Percentiles rank a stretch among this genome's conserved stretches.
Evolutionary conservation across 1,140 invertebrate genomes (phyloP).

Genomic region (Pectinophora gossypiella): DNA sequence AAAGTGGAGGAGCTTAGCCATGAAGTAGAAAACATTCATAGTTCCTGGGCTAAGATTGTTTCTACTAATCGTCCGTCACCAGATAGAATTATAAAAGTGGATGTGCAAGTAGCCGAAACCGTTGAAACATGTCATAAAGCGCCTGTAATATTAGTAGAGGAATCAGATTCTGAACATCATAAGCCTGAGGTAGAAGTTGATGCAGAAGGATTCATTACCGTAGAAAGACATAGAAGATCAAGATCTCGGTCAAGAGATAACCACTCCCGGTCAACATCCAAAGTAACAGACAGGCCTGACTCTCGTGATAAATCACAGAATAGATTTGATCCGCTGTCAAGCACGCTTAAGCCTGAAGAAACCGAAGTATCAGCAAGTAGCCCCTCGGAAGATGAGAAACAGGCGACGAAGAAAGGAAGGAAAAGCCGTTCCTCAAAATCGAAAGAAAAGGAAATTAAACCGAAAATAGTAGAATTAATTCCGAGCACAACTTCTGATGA

Average conservation of each 20-base stretch:
- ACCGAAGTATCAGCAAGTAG: slow-evolving; percentile 21
- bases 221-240: slow-evolving; percentile 61
- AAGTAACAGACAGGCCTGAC: slow-evolving; percentile 18
- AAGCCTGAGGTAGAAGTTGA: slow-evolving; percentile 46
- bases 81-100: slow-evolving; percentile 30
- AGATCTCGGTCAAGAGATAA: slow-evolving; percentile 62
- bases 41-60: slow-evolving; percentile 69
- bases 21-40: slow-evolving; percentile 15
- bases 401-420: slow-evolving; percentile 26
- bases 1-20: slow-evolving; percentile 16
- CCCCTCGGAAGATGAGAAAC: slow-evolving; percentile 34
- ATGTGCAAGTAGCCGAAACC: slow-evolving; percentile 12
- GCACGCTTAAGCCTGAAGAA: slow-evolving; percentile 35
- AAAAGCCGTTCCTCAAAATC: slow-evolving; percentile 45
- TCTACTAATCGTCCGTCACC: slow-evolving; percentile 48
- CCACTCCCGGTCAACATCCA: slow-evolving; percentile 33
- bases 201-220: slow-evolving; percentile 65
- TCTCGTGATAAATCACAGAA: slow-evolving; percentile 54
- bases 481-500: slow-evolving; percentile 31
- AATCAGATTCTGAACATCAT: slow-evolving; percentile 36
- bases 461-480: slow-evolving; percentile 15
- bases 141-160: slow-evolving; percentile 63
- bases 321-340: slow-evolving; percentile 50
- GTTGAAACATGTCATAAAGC: slow-evolving; percentile 22
- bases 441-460: slow-evolving; percentile 45